Percentiles rank a stretch among this genome's conserved stretches.
Evolutionary conservation across 2,888 invertebrate genomes (phyloP).

Genomic region (Gnatocerus cornutus): DNA sequence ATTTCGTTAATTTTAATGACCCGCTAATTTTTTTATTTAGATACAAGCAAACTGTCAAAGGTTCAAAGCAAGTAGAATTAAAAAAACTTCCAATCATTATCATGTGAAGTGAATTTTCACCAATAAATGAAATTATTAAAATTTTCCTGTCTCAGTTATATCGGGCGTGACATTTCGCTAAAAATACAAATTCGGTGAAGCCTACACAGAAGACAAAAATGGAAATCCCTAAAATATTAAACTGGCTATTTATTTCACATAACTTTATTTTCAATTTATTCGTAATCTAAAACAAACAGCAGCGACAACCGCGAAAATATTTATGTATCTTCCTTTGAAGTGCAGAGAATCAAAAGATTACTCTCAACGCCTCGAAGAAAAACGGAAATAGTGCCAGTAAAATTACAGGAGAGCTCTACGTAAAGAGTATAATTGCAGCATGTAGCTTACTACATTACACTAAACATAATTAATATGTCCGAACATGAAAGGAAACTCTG

Average conservation of each 20-base stretch:
- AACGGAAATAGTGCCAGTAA: constrained; percentile 9
- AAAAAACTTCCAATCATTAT: no score
- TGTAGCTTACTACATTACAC: constrained; percentile 19
- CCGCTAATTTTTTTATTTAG: no score
- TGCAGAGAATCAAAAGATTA: constrained; percentile 24
- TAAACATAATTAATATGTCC: constrained; percentile 20
- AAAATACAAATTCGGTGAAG: no score
- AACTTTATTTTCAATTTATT: constrained; percentile 20
- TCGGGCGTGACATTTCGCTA: no score
- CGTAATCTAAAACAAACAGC: constrained; percentile 27
- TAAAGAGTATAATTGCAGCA: constrained; percentile 2
- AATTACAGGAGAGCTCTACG: background rate
- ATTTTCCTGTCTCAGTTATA: no score
- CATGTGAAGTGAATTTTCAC: no score
- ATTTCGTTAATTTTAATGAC: no score
- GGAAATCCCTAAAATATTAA: background rate
- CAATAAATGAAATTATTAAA: no score
- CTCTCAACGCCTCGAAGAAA: constrained; percentile 8
- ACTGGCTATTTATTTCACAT: constrained; percentile 22
- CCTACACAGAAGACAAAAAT: background rate
- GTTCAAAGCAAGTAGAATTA: no score
- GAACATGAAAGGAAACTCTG: constrained; percentile 31
- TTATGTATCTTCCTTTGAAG: constrained; percentile 35
- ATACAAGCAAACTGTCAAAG: no score
- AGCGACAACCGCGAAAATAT: constrained; percentile 30